A percentile compares a stretch with the other conserved stretches of the same genome.
Evolutionary conservation across 2,888 invertebrate species (phyloP).

Genomic region (Zaprionus lineosus): DNA sequence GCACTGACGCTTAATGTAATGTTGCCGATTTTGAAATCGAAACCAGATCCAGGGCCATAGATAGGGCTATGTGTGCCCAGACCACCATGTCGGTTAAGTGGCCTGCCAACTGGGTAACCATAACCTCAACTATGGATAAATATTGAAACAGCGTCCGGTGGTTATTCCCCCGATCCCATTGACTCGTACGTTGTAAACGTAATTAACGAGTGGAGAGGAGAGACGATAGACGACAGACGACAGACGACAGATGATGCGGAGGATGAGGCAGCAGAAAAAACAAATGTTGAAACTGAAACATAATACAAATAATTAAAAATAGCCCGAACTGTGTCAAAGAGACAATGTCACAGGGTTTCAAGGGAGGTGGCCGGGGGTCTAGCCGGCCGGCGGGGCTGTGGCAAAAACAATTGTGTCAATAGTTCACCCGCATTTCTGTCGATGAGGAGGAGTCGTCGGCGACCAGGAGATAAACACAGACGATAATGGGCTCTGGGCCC

Average conservation of each 20-base stretch:
- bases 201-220: conserved; percentile 54
- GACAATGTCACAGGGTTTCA: conserved; percentile 33
- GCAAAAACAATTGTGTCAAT: conserved; percentile 76
- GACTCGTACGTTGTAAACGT: too few species aligned
- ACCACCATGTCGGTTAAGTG: conserved; percentile 58
- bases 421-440: conserved; percentile 68
- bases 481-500: conserved; percentile 58
- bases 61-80: neutral
- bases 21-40: conserved; percentile 31
- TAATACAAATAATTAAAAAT: conserved; percentile 78
- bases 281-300: conserved; percentile 60
- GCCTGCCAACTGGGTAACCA: conserved; percentile 56
- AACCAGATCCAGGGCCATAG: neutral
- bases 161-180: conserved; percentile 42
- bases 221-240: too few species aligned
- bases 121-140: conserved; percentile 49
- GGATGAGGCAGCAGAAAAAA: too few species aligned
- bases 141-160: conserved; percentile 53
- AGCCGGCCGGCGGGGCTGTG: conserved; percentile 37
- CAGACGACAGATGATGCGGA: too few species aligned
- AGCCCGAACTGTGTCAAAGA: conserved; percentile 45
- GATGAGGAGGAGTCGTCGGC: conserved; percentile 5
- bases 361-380: conserved; percentile 31
- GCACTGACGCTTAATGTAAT: conserved; percentile 17
- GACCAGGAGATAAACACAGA: conserved; percentile 63